Percentiles rank a stretch among this genome's conserved stretches.
phyloP scores from a whole-genome alignment of 2,888 invertebrate species.

The Ophioninae sp. region DNA sequence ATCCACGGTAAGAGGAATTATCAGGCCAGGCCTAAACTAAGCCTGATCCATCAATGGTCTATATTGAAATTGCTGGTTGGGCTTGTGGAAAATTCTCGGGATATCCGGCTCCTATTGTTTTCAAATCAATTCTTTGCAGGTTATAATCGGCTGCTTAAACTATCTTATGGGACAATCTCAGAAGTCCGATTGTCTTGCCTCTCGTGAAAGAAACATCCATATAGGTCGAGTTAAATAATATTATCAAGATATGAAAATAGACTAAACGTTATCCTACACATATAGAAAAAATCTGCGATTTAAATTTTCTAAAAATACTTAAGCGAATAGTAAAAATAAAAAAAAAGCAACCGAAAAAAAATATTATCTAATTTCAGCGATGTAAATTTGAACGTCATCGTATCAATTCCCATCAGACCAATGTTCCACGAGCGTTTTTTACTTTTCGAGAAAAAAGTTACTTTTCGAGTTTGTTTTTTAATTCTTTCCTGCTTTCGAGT shows the following conservation, averaged over 20 bases:
- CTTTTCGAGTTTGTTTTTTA: neutral
- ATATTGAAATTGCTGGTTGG: slow-evolving; percentile 43
- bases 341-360: too few species aligned
- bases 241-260: too few species aligned
- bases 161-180: neutral
- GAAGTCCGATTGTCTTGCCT: neutral
- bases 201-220: neutral
- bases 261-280: too few species aligned
- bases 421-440: too few species aligned
- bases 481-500: too few species aligned
- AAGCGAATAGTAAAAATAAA: too few species aligned
- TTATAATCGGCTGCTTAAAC: slow-evolving; percentile 43
- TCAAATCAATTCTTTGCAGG: slow-evolving; percentile 39
- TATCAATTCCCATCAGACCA: too few species aligned
- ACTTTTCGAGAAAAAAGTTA: neutral
- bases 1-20: neutral
- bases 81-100: slow-evolving; percentile 37
- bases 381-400: too few species aligned
- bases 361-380: too few species aligned
- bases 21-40: neutral
- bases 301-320: too few species aligned
- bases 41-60: slow-evolving; percentile 2
- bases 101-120: slow-evolving; percentile 31
- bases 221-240: neutral
- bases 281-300: too few species aligned